Evolutionary conservation across 2,888 invertebrate species (phyloP).

Genomic region (Lasioglossum morio): DNA sequence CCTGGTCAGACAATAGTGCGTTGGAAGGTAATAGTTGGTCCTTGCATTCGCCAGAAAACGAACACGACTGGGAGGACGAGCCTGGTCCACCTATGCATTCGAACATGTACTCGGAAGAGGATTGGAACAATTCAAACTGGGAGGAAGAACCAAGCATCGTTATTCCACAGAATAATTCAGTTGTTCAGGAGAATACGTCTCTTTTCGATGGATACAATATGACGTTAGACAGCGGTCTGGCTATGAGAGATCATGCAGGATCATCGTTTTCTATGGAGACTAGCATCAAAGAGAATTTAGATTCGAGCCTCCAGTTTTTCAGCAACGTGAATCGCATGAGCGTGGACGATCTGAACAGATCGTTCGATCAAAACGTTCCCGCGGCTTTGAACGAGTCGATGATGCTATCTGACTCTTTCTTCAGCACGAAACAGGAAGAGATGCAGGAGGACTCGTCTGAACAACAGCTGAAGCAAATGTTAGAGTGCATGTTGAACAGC

Average conservation of each 20-base stretch:
- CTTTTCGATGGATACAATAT: constrained; percentile 46
- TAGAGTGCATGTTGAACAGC: constrained; percentile 3
- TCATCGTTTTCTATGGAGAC: background rate
- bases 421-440: background rate
- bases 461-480: constrained; percentile 21
- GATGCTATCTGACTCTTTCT: constrained; percentile 8
- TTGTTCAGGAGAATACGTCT: constrained; percentile 36
- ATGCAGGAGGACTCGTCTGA: background rate
- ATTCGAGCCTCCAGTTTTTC: background rate
- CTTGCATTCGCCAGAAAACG: constrained; percentile 15
- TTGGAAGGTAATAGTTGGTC: constrained; percentile 18
- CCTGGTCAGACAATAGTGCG: constrained; percentile 31
- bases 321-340: constrained; percentile 4
- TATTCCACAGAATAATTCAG: constrained; percentile 49
- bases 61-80: constrained; percentile 58
- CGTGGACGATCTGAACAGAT: constrained; percentile 9
- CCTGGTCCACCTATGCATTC: constrained; percentile 51
- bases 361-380: background rate
- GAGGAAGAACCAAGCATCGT: constrained; percentile 59
- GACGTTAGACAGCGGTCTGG: background rate
- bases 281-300: background rate
- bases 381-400: constrained; percentile 18
- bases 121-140: constrained; percentile 64
- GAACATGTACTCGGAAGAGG: constrained; percentile 23
- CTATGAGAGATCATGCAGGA: background rate